Conservation (phyloP, 2,113 vertebrate genomes). For the Phyllostomus discolor region DNA sequence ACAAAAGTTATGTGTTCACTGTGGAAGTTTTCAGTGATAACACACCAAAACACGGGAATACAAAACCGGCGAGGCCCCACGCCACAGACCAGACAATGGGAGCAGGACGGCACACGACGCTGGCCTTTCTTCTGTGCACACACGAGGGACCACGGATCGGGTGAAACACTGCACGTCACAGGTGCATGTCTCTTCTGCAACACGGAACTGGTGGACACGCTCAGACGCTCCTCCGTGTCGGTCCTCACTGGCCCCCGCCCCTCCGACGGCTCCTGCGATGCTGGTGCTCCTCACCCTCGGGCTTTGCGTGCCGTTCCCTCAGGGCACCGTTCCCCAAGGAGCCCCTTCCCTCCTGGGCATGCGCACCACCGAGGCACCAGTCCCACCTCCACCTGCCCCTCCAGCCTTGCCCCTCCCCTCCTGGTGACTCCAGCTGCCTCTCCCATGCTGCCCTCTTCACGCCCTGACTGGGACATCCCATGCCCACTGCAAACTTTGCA, state of each 20-base stretch:
- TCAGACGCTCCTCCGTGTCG: not conserved
- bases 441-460: fast-evolving
- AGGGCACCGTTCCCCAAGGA: fast-evolving
- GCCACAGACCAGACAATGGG: not conserved
- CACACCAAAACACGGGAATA: not conserved
- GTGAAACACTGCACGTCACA: not conserved
- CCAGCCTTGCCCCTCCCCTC: not conserved
- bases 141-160: not conserved
- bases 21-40: not conserved
- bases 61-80: not conserved
- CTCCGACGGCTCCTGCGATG: fast-evolving
- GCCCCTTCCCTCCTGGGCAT: not conserved
- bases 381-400: fast-evolving
- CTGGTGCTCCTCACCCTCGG: not conserved
- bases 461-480: not conserved
- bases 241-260: not conserved
- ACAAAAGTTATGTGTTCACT: not conserved
- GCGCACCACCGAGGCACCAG: fast-evolving
- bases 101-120: not conserved
- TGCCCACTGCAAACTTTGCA: not conserved
- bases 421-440: not conserved
- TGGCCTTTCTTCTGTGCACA: not conserved
- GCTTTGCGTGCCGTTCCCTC: not conserved
- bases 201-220: not conserved
- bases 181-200: not conserved